Base-by-base conservation (phyloP, 2,888 invertebrate species). In the Ormyrus rosae region DNA sequence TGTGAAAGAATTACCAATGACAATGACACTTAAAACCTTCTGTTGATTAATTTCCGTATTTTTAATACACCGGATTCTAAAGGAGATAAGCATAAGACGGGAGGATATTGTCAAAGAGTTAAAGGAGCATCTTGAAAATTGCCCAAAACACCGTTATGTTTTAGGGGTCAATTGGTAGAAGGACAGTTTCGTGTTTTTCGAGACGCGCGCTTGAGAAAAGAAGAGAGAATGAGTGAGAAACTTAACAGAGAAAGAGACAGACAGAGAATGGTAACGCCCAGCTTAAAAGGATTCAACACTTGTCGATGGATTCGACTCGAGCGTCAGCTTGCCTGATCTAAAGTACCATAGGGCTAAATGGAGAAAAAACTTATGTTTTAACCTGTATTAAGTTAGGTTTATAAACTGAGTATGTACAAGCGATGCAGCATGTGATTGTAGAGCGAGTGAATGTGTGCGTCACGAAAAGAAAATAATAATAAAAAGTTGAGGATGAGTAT, bases 381-480 rank as follows among this genome's bases (percentile, higher is more conserved):
- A 84, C 80, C 81, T 84, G 83, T 84, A 85, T 87, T 86, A 86
- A 84, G 84, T 88, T 88, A 88, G 84, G 83, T 82, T 85, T 86
- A 84, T 83, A 87, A 87, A 87, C 86, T 86, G 89, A 88, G 84
- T 87, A 86, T 88, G 87, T 89, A 87, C 87, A 88, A 88, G 85
- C 86, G 85, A 84, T 67, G 79, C 72, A 85, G 78, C 45, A 81
- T 45, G 74, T 72, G 71, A 83, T 81, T 73, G 58, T 70, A 78
- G 68, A 64, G n/a, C 10, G 70, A 74, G 56, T 81, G 70, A 73
- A 79, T 63, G 79, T 53, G 67, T 55, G 48, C 73, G 61, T 68
- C 34, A 19, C 9, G 60, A 65, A 34, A 19, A 77, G 61, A 72
- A 70, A 46, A 46, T 19, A 64, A 73, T 69, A 75, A 58, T 77